A percentile compares a stretch with the other conserved stretches of the same genome.
Conservation (phyloP, 1,140 invertebrate species). For the Drosophila pseudoananassae region DNA sequence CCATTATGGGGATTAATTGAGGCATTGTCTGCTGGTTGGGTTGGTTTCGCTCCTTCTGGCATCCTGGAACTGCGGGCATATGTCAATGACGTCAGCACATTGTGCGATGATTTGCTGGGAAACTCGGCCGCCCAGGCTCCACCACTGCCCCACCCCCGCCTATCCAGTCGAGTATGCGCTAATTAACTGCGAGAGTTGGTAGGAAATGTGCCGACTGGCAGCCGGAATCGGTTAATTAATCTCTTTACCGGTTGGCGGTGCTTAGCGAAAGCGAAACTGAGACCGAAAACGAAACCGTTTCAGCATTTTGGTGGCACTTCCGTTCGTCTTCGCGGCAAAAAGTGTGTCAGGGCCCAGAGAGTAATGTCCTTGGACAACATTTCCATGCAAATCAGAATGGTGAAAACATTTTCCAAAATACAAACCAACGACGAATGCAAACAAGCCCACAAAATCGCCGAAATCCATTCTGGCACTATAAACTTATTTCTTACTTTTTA, state of each 20-base stretch:
- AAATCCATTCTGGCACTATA: slow-evolving; percentile 35
- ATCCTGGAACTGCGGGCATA: slow-evolving; percentile 28
- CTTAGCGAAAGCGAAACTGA: slow-evolving; percentile 9
- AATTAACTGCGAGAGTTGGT: slow-evolving; percentile 60
- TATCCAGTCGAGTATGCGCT: slow-evolving; percentile 33
- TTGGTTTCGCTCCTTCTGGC: not conserved
- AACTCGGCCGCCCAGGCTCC: not conserved
- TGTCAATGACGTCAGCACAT: slow-evolving; percentile 61
- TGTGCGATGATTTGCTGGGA: slow-evolving; percentile 33
- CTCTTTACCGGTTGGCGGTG: slow-evolving; percentile 64
- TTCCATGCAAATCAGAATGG: slow-evolving; percentile 43
- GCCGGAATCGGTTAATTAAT: slow-evolving; percentile 77
- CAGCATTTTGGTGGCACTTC: slow-evolving; percentile 64
- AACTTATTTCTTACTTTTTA: slow-evolving; percentile 47
- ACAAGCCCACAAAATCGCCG: slow-evolving; percentile 32
- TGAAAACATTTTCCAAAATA: slow-evolving; percentile 37
- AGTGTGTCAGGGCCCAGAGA: slow-evolving; percentile 62
- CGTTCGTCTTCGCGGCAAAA: slow-evolving; percentile 41
- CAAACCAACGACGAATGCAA: slow-evolving; percentile 11
- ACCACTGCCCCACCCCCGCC: not conserved
- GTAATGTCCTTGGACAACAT: slow-evolving; percentile 53
- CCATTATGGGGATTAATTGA: slow-evolving; percentile 46
- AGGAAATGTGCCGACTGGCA: slow-evolving; percentile 76
- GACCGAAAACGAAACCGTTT: slow-evolving; percentile 34
- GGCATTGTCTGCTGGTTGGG: slow-evolving; percentile 31